Base-by-base conservation (phyloP, 2,113 vertebrate species). In the Emydocephalus ijimae region DNA sequence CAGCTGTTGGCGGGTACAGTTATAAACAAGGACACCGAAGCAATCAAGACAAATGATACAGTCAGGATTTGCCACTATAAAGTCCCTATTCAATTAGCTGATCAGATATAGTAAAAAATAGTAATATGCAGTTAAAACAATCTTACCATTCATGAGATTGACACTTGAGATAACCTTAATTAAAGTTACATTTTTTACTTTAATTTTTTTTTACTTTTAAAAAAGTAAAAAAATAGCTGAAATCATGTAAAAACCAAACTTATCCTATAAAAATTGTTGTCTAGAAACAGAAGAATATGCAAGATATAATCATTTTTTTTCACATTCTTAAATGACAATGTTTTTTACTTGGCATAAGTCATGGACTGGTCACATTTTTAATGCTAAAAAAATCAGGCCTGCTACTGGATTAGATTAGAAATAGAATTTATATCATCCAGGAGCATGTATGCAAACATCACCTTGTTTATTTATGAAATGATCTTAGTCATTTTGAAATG, bases 21-120 rank as follows among this genome's bases (percentile, higher is more conserved):
- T 97, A 97, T 96, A 95, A 96, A 97, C 96, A 97, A 97, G 91
- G 95, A 94, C 61, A 89, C 29, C 92, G 95, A 96, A 97, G 94
- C 95, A 20, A 93, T 89, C 26, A 90, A 97, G 96, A 96, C 91
- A 96, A 96, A 96, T 94, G 93, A 95, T 94, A 89, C 45, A 74
- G 88, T 93, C 95, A 50, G 94, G 94, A 96, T 96, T 96, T 93
- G 92, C 92, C 94, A 96, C 89, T 95, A 87, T 94, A 94, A 90
- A 61, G 74, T 93, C 93, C 48, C 92, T 45, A 61, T 96, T 95
- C 95, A 97, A 96, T 96, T 95, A 97, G 94, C 94, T 96, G 93
- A 95, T 96, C 93, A 94, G 95, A 88, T 94, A 94, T 93, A 94
- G 59, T 94, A 90, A 93, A 95, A 95, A 90, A 91, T 93, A 89